These are phyloP conservation scores for Brevipalpus yothersi DNA, from an alignment of 1,140 invertebrate species.

Conservation along the genomic window DNA sequence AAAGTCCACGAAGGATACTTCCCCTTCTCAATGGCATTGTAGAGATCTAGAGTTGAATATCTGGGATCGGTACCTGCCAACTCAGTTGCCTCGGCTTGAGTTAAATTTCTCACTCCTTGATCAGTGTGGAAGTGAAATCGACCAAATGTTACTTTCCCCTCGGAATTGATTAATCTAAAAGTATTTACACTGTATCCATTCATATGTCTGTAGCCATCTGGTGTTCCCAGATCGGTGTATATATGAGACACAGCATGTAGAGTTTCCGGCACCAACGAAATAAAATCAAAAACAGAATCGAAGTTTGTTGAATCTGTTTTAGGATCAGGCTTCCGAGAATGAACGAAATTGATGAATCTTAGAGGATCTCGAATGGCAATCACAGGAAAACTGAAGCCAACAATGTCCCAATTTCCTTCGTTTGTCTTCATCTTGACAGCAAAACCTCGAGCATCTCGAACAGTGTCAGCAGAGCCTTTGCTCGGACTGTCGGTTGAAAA, in stretches of 20 bases:
- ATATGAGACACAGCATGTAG: slow-evolving; percentile 65
- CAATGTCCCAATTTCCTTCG: slow-evolving; percentile 84
- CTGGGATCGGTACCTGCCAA: slow-evolving; percentile 54
- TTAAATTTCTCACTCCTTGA: slow-evolving; percentile 66
- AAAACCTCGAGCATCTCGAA: slow-evolving; percentile 72
- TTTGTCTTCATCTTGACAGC: slow-evolving; percentile 89
- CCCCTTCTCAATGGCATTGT: slow-evolving; percentile 56
- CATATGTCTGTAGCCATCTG: slow-evolving; percentile 75
- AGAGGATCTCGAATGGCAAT: slow-evolving; percentile 39
- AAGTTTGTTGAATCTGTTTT: slow-evolving; percentile 73
- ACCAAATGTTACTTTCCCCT: slow-evolving; percentile 49
- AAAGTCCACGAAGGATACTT: slow-evolving; percentile 58
- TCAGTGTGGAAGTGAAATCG: slow-evolving; percentile 64
- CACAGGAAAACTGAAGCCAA: slow-evolving; percentile 41
- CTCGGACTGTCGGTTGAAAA: slow-evolving; percentile 73
- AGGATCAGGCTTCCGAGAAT: slow-evolving; percentile 61
- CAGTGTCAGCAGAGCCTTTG: slow-evolving; percentile 66
- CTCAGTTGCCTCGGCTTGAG: slow-evolving; percentile 39
- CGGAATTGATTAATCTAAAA: slow-evolving; percentile 64
- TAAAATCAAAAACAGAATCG: slow-evolving; percentile 61
- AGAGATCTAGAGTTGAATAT: slow-evolving; percentile 59
- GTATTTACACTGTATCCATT: slow-evolving; percentile 88
- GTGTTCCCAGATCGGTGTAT: slow-evolving; percentile 73
- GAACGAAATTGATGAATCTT: slow-evolving; percentile 56
- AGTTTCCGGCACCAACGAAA: slow-evolving; percentile 44